These are phyloP conservation scores for Formica exsecta DNA, from an alignment of 1,140 invertebrate genomes.

Conservation along the genomic window DNA sequence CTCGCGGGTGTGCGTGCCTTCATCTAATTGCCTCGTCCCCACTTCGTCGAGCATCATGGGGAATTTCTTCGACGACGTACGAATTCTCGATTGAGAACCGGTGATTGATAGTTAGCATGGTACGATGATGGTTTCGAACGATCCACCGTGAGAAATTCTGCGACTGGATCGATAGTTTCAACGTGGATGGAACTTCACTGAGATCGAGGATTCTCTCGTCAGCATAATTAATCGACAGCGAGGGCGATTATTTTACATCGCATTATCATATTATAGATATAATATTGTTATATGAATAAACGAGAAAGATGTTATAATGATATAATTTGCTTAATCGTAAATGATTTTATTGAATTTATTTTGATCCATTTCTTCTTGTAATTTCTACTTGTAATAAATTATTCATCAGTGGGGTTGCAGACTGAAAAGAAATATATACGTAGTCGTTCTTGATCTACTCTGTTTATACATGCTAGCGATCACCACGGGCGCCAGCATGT, in stretches of 20 bases:
- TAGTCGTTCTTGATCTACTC: constrained; percentile 59
- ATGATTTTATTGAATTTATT: constrained; percentile 8
- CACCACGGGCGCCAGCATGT: constrained; percentile 80
- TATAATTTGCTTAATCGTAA: not conserved
- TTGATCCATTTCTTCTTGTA: not conserved
- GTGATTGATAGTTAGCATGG: constrained; percentile 62
- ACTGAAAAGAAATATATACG: constrained; percentile 78
- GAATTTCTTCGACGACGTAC: constrained; percentile 61
- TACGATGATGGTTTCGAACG: constrained; percentile 16
- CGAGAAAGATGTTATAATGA: not conserved
- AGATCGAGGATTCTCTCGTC: constrained; percentile 10
- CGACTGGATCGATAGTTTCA: constrained; percentile 28
- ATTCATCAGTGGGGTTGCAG: constrained; percentile 59
- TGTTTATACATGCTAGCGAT: constrained; percentile 61
- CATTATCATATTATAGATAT: not conserved
- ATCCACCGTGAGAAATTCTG: constrained; percentile 13
- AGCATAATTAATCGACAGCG: not conserved
- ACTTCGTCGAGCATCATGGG: constrained; percentile 56
- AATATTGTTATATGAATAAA: no score
- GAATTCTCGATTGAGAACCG: constrained; percentile 51
- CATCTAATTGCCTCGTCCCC: constrained; percentile 59
- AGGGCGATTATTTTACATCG: not conserved
- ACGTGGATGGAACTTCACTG: not conserved
- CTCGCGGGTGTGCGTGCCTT: constrained; percentile 44
- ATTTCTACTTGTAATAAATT: constrained; percentile 30